phyloP scores from a whole-genome alignment of 1,140 invertebrate species.

The Periplaneta americana region DNA sequence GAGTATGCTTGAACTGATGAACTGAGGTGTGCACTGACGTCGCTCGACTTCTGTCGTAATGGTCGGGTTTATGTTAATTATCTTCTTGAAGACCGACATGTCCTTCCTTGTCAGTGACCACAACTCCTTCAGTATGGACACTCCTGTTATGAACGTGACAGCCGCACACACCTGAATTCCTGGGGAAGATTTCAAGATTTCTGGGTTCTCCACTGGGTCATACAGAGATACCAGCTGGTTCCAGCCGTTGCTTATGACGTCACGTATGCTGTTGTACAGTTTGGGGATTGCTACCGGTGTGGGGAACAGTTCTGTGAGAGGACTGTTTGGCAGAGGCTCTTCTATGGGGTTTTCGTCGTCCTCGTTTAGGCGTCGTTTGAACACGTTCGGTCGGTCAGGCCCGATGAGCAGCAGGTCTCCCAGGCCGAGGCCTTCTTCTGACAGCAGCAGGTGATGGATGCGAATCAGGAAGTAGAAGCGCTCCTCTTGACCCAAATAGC shows the following conservation, averaged over 20 bases:
- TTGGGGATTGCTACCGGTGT: constrained; percentile 57
- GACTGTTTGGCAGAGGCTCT: not conserved
- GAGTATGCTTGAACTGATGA: constrained; percentile 14
- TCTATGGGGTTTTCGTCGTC: constrained; percentile 9
- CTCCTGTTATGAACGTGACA: not conserved
- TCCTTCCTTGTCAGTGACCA: not conserved
- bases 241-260: constrained; percentile 64
- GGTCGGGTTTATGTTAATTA: not conserved
- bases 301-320: not conserved
- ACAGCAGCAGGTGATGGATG: constrained; percentile 68
- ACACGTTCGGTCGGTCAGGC: not conserved
- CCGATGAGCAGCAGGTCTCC: constrained; percentile 60
- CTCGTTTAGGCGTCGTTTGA: not conserved
- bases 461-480: constrained; percentile 66
- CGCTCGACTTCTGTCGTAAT: constrained; percentile 1
- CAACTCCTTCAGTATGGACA: not conserved
- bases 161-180: constrained; percentile 25
- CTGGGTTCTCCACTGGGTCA: constrained; percentile 65
- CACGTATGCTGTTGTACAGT: constrained; percentile 40
- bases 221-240: constrained; percentile 72
- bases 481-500: constrained; percentile 41
- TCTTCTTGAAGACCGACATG: not conserved
- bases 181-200: constrained; percentile 53
- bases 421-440: constrained; percentile 56
- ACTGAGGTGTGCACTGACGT: constrained; percentile 15